Base-by-base conservation (phyloP, 2,888 invertebrate species). In the Danaus chrysippus region DNA sequence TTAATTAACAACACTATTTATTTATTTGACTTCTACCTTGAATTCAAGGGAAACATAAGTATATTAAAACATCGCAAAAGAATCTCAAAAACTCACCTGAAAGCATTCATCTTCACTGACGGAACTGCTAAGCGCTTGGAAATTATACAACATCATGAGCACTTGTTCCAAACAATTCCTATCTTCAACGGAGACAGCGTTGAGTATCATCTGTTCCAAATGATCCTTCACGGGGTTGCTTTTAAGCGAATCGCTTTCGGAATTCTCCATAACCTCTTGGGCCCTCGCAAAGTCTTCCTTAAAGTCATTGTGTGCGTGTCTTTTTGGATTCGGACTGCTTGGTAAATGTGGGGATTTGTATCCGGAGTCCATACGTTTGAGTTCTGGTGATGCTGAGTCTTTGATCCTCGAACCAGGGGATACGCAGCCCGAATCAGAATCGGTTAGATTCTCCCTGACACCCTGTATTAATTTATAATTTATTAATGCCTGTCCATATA, bases 121-220 rank as follows among this genome's bases (percentile, higher is more conserved):
- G 59, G 89, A 90, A 76, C 89, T 91, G 79, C 91, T 91, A 70
- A 93, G 80, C 60, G 92, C 84, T 76, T 93, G 93, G 56, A 92
- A 84, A 73, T 93, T 93, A 76, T 93, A 93, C 65, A 94, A 83
- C 72, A 94, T 83, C 79, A 92, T 92, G 63, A 93, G 77, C 56
- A 93, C 90, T 76, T 94, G 93, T 72, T 94, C 93, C 74, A 94
- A 83, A 71, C 93, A 93, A 57, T 91, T 87, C 75, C 92, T 92
- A 72, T 94, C 94, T 44, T 93, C 92, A 63, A 91, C 91, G 15
- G 91, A 90, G 12, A 84, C 85, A 54, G 91, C 88, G 61, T 87
- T 91, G 70, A 91, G 66, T 68, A 91, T 87, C 91, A 91, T 91
- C 74, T 89, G 89, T 69, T 91, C 91, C 56, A 91, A 71, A 71